Base-by-base conservation (phyloP, 2,113 vertebrate genomes). In the Addax nasomaculatus region DNA sequence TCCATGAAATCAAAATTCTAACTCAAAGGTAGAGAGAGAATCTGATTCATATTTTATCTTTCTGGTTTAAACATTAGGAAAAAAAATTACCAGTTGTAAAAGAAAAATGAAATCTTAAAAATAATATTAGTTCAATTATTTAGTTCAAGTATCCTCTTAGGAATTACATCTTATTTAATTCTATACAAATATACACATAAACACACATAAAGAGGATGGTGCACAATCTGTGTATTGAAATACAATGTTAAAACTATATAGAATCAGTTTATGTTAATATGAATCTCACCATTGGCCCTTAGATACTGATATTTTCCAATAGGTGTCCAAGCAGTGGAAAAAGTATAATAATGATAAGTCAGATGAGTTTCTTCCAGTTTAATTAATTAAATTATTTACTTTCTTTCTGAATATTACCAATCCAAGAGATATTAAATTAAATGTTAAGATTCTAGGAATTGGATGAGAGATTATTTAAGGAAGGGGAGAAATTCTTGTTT, bases 21-120 rank as follows among this genome's bases (percentile, higher is more conserved):
- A 93, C 90, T 96, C 25, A 87, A 96, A 93, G 33, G 47, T 47
- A 90, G 88, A 81, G 58, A 89, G 23, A 90, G 57, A 96, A 29
- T 3, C 53, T 90, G 29, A 79, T 86, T 88, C 14, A 47, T 27
- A 14, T 60, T 58, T 64, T 84, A 85, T 70, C 47, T 92, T 90
- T 93, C 89, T 96, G 90, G 12, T 93, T 92, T 89, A 39, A 39
- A 57, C 10, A 57, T 86, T 33, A 79, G 27, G 3, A 29, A 29
- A 43, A 73, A 76, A 81, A 83, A 89, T 86, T 3, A 70, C 4
- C 47, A 51, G 64, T 21, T 49, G 6, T 60, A 79, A 85, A 76
- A 96, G 12, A 93, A 81, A 89, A 95, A 89, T 30, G 0, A 79
- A 93, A 92, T 67, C 5, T 89, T 94, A 92, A 94, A 90, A 64